Evolutionary conservation across 2,797 vertebrate species (phyloP).

Genomic region (Acanthurus leucopareius): DNA sequence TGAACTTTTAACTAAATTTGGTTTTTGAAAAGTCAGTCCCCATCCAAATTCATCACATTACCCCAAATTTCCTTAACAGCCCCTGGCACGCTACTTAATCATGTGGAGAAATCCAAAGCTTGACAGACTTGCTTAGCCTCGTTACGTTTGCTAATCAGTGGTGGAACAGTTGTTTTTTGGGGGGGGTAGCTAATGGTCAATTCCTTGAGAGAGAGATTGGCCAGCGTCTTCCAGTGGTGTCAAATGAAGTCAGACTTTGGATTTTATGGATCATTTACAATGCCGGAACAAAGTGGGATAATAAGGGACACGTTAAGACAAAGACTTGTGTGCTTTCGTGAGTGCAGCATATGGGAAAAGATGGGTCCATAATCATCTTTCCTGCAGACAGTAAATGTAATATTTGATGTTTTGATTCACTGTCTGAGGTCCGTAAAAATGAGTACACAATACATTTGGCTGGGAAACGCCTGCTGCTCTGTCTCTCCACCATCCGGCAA

Average conservation of each 20-base stretch:
- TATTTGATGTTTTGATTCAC: conserved; percentile 66
- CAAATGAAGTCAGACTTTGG: conserved; percentile 1
- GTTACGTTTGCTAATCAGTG: not conserved
- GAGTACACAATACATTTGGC: conserved; percentile 65
- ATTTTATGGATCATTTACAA: conserved; percentile 13
- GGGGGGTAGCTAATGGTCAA: not conserved
- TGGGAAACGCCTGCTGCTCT: conserved; percentile 63
- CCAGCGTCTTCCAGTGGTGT: not conserved
- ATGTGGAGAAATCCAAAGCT: not conserved
- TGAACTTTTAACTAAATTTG: too few relatives aligned
- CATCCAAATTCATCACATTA: not conserved
- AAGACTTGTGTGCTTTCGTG: not conserved
- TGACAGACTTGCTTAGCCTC: not conserved
- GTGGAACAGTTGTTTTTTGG: not conserved
- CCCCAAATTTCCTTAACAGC: not conserved
- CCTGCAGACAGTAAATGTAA: conserved; percentile 65
- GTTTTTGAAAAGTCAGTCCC: too few relatives aligned
- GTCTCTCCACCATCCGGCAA: conserved; percentile 55
- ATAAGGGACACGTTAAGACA: conserved; percentile 13
- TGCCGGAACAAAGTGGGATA: conserved; percentile 19
- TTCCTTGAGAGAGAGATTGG: not conserved
- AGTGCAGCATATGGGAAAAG: conserved; percentile 27
- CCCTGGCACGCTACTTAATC: too few relatives aligned
- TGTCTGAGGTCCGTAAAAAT: conserved; percentile 55
- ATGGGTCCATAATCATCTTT: conserved; percentile 58